Evolutionary conservation across 2,888 invertebrate genomes (phyloP).

Genomic region (Microctonus hyperodae): DNA sequence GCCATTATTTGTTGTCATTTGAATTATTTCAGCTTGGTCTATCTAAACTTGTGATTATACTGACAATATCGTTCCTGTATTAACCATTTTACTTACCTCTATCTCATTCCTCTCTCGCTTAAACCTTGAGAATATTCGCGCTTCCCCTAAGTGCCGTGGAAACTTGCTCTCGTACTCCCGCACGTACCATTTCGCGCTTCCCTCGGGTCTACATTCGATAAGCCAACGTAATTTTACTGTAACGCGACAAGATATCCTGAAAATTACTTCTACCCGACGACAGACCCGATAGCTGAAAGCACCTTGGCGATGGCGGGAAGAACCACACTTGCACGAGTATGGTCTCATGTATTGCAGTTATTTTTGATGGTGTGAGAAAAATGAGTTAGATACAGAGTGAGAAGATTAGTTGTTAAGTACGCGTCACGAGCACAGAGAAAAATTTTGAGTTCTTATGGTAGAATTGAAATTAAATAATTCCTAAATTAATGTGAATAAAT

Average conservation of each 20-base stretch:
- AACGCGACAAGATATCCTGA: conserved; percentile 39
- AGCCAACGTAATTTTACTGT: conserved; percentile 40
- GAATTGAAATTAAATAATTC: conserved; percentile 50
- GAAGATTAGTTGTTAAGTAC: conserved; percentile 47
- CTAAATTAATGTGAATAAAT: conserved; percentile 21
- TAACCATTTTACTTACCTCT: conserved; percentile 35
- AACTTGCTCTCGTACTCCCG: conserved; percentile 26
- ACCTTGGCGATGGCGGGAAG: conserved; percentile 16
- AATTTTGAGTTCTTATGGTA: conserved; percentile 56
- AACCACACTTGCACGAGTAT: not conserved
- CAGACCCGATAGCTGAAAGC: conserved; percentile 26
- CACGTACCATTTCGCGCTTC: conserved; percentile 21
- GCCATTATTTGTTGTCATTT: conserved; percentile 35
- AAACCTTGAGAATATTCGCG: conserved; percentile 26
- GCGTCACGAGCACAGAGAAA: conserved; percentile 52
- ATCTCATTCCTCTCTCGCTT: conserved; percentile 11
- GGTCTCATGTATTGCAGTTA: conserved; percentile 1
- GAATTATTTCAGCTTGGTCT: conserved; percentile 9
- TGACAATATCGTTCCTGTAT: conserved; percentile 4
- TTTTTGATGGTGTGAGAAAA: conserved; percentile 9
- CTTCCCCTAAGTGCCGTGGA: conserved; percentile 26
- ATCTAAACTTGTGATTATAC: not conserved
- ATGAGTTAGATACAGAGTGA: not conserved
- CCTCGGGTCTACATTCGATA: conserved; percentile 35
- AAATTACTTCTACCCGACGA: conserved; percentile 38